Evolutionary conservation across 2,797 vertebrate species (phyloP), one percentile per base, ranked within the genome.

Genomic region (Acanthurus leucopareius): DNA sequence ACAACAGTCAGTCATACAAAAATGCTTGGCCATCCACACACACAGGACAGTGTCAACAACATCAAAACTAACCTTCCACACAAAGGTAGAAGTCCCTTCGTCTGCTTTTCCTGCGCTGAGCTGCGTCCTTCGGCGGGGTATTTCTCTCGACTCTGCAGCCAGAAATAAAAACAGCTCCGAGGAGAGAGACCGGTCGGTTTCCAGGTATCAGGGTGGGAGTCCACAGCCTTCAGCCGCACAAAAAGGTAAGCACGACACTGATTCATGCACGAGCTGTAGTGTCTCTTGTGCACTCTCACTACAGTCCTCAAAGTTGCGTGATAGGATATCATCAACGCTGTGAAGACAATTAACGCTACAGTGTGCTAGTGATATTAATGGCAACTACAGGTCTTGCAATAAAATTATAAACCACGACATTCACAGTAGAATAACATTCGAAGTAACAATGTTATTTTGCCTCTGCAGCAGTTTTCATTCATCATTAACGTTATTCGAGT

Each of bases 191-290:
- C 88, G 91, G 62, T 91, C 96, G 0, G 83, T 97, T 0, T 95
- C 88, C 47, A 90, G 85, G 75, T 89, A 70, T 20, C 86, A 82
- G 40, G 65, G 82, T 4, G 89, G 82, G 0, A 92, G 89, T 1
- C 59, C 94, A 0, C 73, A 87, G 35, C 9, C 93, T 5, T 95
- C 97, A 4, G 75, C 95, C 9, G 80, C 95, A 28, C 96, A 95
- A 48, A 98, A 95, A 97, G 97, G 98, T 99, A 90, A 91, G 22
- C 4, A 25, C 40, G 6, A 6, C 4, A 13, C 38, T 44, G 10
- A 35, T 35, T 35, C 3, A 35, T 35, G 32, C 6, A 7, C 32
- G 32, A 35, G 32, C 32, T 35, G 32, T 35, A 35, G 32, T 35
- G 32, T 35, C 32, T 35, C 32, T 35, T 35, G 32, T 35, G 32